phyloP scores from a whole-genome alignment of 2,797 vertebrate genomes.

The Aplochiton taeniatus region DNA sequence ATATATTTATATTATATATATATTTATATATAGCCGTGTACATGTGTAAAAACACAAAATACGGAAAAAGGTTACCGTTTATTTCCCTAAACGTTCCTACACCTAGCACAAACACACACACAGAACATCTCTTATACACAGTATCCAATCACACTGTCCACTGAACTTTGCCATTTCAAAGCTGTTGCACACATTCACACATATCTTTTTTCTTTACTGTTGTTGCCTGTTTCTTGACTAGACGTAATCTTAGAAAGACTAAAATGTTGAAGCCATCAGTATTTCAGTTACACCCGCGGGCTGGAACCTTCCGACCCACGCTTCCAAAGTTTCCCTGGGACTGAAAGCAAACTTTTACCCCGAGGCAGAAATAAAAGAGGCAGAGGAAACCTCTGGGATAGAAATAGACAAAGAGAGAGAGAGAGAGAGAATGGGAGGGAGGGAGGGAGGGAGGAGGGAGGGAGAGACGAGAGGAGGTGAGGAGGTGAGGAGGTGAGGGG shows the following conservation, averaged over 20 bases:
- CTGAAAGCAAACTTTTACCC: neutral
- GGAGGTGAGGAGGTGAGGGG: neutral
- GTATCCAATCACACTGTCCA: neutral
- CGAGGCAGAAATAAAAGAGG: neutral
- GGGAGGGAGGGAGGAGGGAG: neutral
- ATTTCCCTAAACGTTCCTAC: too few species aligned
- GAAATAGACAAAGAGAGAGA: neutral
- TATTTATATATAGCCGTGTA: too few species aligned
- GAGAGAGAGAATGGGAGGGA: neutral
- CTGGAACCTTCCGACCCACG: neutral
- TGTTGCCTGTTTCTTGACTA: too few species aligned
- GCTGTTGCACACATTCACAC: neutral
- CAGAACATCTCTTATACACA: neutral
- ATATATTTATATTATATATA: too few species aligned
- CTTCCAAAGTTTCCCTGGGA: neutral
- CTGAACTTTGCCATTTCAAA: neutral
- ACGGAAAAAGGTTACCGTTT: too few species aligned
- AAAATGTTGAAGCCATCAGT: too few species aligned
- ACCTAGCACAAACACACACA: slow-evolving; percentile 1
- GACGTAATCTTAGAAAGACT: too few species aligned
- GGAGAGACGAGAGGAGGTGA: too few species aligned
- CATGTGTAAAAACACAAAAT: too few species aligned
- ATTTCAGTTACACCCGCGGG: too few species aligned
- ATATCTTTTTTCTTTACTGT: neutral
- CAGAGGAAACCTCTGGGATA: neutral